Evolutionary conservation across 1,140 invertebrate species (phyloP).

Genomic region (Archivesica marissinica): DNA sequence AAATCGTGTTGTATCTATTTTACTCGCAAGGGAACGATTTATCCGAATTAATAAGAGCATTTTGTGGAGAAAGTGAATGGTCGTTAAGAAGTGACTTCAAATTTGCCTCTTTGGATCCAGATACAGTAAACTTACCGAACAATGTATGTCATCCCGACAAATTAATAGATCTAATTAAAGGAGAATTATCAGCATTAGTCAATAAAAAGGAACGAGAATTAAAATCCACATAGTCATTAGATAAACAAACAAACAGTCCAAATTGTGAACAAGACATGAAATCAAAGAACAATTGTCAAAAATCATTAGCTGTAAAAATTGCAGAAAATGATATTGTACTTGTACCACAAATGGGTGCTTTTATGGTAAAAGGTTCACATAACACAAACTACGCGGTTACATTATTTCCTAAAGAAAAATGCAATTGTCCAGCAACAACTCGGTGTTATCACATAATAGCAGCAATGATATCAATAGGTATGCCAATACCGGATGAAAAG

Average conservation of each 20-base stretch:
- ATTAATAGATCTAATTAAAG: not conserved
- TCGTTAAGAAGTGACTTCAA: conserved; percentile 9
- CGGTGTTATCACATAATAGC: no score
- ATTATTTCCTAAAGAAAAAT: conserved; percentile 23
- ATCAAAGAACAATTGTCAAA: not conserved
- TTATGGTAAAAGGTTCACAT: conserved; percentile 22
- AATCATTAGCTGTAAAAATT: not conserved
- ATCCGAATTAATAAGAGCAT: not conserved
- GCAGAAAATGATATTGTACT: conserved; percentile 14
- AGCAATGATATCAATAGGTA: conserved; percentile 16
- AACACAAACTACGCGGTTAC: not conserved
- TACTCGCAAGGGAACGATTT: conserved; percentile 26
- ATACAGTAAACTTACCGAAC: conserved; percentile 25
- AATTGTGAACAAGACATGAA: no score
- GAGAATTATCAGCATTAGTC: not conserved
- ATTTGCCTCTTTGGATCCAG: not conserved
- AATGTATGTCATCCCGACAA: conserved; percentile 22
- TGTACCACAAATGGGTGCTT: conserved; percentile 16
- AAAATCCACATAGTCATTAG: not conserved
- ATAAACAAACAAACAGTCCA: not conserved
- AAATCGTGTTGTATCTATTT: conserved; percentile 12
- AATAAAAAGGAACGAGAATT: not conserved
- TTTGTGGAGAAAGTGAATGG: conserved; percentile 37
- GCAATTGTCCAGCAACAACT: conserved; percentile 1
- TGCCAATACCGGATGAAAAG: conserved; percentile 6